Evolutionary conservation across 1,140 invertebrate genomes (phyloP).

Genomic region (Pseudomyrmex dendroicus): DNA sequence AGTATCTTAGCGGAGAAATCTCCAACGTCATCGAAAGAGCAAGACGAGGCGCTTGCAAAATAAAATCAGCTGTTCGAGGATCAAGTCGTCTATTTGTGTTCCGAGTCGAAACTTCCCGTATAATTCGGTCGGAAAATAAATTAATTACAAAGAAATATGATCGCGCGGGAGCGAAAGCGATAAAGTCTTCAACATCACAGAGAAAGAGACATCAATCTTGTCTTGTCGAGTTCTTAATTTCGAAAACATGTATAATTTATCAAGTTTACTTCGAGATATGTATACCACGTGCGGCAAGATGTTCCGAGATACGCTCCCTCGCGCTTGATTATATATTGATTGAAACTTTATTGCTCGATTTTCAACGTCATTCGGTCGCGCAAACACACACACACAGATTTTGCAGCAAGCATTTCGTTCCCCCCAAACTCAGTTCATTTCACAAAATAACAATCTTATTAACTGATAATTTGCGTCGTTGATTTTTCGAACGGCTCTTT

Average conservation of each 20-base stretch:
- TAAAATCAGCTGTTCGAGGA: neutral
- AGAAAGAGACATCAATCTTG: constrained; percentile 15
- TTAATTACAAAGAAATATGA: constrained; percentile 1
- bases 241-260: constrained; percentile 20
- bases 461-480: neutral
- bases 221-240: constrained; percentile 5
- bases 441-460: neutral
- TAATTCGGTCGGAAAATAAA: neutral
- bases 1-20: neutral
- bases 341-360: neutral
- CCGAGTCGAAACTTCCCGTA: no score
- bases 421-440: neutral
- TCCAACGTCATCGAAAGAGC: constrained; percentile 1
- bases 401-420: no score
- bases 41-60: constrained; percentile 55
- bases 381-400: neutral
- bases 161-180: neutral
- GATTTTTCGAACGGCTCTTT: neutral
- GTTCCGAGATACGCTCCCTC: neutral
- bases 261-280: neutral
- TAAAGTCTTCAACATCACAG: neutral
- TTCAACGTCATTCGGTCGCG: neutral
- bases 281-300: no score
- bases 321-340: neutral
- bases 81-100: neutral